Evolutionary conservation across 1,140 invertebrate genomes (phyloP).

Genomic region (Camponotus floridanus): DNA sequence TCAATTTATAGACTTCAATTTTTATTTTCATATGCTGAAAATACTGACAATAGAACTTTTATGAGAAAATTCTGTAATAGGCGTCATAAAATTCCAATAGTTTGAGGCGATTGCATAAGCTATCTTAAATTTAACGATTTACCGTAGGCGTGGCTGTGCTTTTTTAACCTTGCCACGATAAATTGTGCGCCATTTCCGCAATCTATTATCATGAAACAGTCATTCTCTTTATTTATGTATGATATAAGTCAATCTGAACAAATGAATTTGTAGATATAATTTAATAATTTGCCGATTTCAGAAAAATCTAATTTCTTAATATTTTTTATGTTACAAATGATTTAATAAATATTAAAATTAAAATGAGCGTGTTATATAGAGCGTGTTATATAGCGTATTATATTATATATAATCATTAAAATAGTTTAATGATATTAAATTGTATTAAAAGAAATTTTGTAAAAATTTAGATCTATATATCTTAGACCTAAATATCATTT

Average conservation of each 20-base stretch:
- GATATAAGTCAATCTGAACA: not conserved
- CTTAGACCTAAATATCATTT: not conserved
- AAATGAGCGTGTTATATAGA: not conserved
- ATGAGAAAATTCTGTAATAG: conserved; percentile 12
- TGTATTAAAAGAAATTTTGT: not conserved
- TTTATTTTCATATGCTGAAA: not conserved
- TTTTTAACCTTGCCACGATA: conserved; percentile 59
- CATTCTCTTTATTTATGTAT: conserved; percentile 38
- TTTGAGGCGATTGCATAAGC: conserved; percentile 53
- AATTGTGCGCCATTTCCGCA: conserved; percentile 52
- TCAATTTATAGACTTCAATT: not conserved
- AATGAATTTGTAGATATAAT: conserved; percentile 16
- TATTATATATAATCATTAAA: conserved; percentile 1
- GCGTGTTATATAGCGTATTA: not conserved
- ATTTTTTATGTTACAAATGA: not conserved
- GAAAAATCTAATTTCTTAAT: not conserved
- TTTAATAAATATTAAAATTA: not conserved
- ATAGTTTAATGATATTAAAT: not conserved
- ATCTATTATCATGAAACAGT: conserved; percentile 58
- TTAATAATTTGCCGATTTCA: not conserved
- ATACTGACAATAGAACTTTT: not conserved
- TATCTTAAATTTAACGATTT: conserved; percentile 55
- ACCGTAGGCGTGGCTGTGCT: conserved; percentile 43
- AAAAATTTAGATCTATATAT: not conserved
- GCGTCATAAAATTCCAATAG: conserved; percentile 4